Conservation (phyloP, 2,113 vertebrate genomes). For the Heliornis fulica region DNA sequence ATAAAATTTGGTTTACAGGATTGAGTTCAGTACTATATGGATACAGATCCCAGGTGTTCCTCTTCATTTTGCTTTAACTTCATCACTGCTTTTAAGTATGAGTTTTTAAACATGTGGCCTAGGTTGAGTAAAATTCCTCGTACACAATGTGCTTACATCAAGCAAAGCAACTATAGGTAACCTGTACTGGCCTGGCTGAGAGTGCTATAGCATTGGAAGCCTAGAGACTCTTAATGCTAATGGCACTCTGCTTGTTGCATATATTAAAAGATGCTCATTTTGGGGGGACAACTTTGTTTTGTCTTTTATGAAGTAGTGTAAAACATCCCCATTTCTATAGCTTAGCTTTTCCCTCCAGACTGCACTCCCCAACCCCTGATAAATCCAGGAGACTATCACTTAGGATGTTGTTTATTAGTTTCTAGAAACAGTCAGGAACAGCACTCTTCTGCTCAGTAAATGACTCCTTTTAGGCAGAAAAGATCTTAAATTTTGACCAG, state of each 20-base stretch:
- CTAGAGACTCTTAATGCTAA: background rate
- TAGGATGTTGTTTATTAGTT: background rate
- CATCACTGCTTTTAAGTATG: background rate
- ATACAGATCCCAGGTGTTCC: background rate
- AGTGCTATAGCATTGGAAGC: background rate
- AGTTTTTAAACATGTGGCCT: background rate
- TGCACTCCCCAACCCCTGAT: background rate
- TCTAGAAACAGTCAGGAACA: background rate
- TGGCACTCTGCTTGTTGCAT: background rate
- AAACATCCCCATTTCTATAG: background rate
- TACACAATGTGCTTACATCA: background rate
- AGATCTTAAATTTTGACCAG: background rate
- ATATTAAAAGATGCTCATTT: background rate
- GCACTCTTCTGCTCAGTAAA: background rate
- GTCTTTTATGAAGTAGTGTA: background rate
- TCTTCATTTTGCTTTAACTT: background rate
- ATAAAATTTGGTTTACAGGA: background rate
- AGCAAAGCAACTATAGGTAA: background rate
- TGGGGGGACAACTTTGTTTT: background rate
- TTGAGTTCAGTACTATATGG: background rate
- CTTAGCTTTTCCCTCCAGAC: background rate
- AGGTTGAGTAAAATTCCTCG: background rate
- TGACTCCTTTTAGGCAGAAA: background rate
- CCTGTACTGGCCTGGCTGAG: background rate
- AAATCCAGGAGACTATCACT: background rate